Conservation (phyloP, 2,113 vertebrate species). For the Eidolon helvum region DNA sequence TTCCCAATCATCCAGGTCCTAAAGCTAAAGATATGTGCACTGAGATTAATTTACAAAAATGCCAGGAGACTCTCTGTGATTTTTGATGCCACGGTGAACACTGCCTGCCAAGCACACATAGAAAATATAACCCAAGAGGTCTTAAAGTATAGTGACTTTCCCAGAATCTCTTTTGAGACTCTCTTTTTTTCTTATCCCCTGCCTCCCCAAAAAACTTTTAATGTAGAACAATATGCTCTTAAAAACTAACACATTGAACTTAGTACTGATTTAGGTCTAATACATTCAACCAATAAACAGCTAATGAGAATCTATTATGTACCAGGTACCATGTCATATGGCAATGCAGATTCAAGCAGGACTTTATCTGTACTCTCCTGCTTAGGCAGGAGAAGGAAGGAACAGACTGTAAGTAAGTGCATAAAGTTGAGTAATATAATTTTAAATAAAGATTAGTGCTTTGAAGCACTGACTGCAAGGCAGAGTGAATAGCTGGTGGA, state of each 20-base stretch:
- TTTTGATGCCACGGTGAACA: neutral
- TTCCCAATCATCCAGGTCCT: neutral
- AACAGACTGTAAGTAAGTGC: neutral
- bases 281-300: neutral
- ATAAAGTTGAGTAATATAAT: neutral
- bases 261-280: neutral
- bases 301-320: neutral
- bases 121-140: neutral
- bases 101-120: neutral
- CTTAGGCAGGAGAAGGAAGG: neutral
- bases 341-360: neutral
- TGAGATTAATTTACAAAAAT: slow-evolving; percentile 33
- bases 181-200: neutral
- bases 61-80: neutral
- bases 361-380: neutral
- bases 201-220: neutral
- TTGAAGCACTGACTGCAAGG: neutral
- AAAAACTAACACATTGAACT: neutral
- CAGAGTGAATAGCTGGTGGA: fast-evolving
- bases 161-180: neutral
- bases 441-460: neutral
- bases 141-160: neutral
- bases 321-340: neutral
- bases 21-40: neutral
- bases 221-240: neutral